Base-by-base conservation (phyloP, 2,888 invertebrate genomes). In the Agonopterix alstromeriana region DNA sequence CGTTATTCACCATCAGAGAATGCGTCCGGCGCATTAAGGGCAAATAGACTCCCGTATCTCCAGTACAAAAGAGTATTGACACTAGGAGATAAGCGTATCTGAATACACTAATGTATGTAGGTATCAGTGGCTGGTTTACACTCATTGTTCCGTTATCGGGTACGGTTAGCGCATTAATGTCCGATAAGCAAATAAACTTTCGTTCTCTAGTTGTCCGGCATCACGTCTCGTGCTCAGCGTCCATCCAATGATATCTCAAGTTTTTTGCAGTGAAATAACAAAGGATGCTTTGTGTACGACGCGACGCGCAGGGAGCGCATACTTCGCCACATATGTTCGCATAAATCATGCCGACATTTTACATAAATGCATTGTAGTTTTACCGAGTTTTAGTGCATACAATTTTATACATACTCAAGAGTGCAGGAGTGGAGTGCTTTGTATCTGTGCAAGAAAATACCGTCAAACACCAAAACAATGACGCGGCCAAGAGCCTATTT, bases 1-100 rank as follows among this genome's bases (percentile, higher is more conserved):
- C 68, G 76, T 76, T 81, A 80, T 82, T 83, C 77, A 81, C 72
- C 73, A 73, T 62, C 53, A 65, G 78, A 75, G 85, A 86, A 86
- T 86, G 84, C 67, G 75, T 65, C 67, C 69, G 70, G 61, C 70
- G 72, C 84, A 84, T 86, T 85, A 83, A 77, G 78, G 80, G 78
- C 77, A 82, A 83, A 86, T 77, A 83, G 82, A 73, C 79, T 82
- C 70, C 78, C 80, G 74, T 87, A 85, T 86, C 86, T 78, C 61
- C 67, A 67, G 77, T 78, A 86, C 87, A 88, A 87, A 86, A 84
- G 87, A 82, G 80, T 87, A 87, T 86, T 87, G 86, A 86, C 87
- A 81, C 66, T 70, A 49, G 65, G 61, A 80, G 86, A 87, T 87
- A 87, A 85, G 77, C 77, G 61, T 86, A 85, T 86, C 85, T 77